Evolutionary conservation across 2,113 vertebrate genomes (phyloP).

Genomic region (Hippocampus guttulatus): DNA sequence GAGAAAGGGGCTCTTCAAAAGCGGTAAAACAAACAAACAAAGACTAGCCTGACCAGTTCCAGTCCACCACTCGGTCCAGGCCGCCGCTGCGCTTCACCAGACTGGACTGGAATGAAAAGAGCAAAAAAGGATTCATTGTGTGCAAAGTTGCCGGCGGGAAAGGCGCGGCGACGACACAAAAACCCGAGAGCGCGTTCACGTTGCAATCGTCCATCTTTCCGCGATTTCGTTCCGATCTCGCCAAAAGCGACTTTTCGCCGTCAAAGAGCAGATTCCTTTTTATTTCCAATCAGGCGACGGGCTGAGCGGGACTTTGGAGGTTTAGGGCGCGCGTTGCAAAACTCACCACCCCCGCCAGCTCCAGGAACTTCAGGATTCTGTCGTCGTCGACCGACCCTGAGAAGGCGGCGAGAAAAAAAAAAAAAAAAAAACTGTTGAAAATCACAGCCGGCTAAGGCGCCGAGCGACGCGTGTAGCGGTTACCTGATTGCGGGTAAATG

Average conservation of each 20-base stretch:
- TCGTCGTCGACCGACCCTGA: conserved; percentile 87
- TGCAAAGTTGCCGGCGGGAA: too few species aligned
- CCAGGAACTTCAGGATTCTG: conserved; percentile 84
- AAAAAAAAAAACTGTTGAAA: background rate
- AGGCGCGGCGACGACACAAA: too few species aligned
- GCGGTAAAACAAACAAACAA: background rate
- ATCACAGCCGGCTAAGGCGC: background rate
- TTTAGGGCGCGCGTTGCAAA: background rate
- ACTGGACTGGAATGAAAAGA: conserved; percentile 67
- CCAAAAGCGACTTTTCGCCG: too few species aligned
- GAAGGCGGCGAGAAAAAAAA: background rate
- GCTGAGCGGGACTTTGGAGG: too few species aligned
- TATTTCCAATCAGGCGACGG: too few species aligned
- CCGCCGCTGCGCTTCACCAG: conserved; percentile 83
- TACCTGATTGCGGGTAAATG: conserved; percentile 89
- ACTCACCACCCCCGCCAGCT: conserved; percentile 88
- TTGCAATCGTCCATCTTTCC: too few species aligned
- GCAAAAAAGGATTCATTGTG: too few species aligned
- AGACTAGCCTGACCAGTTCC: conserved; percentile 85
- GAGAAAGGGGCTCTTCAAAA: too few species aligned
- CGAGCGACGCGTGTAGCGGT: background rate
- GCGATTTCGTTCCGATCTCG: too few species aligned
- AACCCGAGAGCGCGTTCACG: too few species aligned
- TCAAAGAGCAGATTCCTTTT: too few species aligned
- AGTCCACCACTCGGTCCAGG: conserved; percentile 86